Percentiles rank a stretch among this genome's conserved stretches.
Evolutionary conservation across 1,140 invertebrate genomes (phyloP).

Genomic region (Chlorops oryzae): DNA sequence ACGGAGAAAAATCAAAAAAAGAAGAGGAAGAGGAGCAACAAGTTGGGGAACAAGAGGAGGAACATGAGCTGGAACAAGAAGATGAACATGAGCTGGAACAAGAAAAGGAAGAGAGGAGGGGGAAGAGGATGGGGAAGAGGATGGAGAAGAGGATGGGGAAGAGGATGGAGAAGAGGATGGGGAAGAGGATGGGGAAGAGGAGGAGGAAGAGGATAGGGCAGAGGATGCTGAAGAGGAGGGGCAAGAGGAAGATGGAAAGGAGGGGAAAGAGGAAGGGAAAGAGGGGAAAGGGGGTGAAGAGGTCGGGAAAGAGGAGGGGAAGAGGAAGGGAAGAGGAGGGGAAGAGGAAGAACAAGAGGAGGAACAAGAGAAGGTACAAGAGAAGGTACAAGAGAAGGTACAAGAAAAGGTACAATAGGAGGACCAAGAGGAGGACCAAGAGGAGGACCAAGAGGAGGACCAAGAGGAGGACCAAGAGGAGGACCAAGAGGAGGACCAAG

Average conservation of each 20-base stretch:
- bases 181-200: background rate
- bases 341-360: too few species aligned
- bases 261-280: conserved; percentile 13
- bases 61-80: background rate
- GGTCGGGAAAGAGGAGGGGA: conserved; percentile 12
- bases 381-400: too few species aligned
- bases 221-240: background rate
- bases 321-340: too few species aligned
- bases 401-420: too few species aligned
- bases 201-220: conserved; percentile 1
- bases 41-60: background rate
- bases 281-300: background rate
- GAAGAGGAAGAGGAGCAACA: background rate
- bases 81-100: background rate
- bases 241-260: conserved; percentile 1
- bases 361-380: too few species aligned
- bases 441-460: too few species aligned
- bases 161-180: background rate
- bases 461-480: too few species aligned
- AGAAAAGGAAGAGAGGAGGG: background rate
- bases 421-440: too few species aligned
- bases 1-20: background rate
- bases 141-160: background rate
- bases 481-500: too few species aligned
- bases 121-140: background rate